Evolutionary conservation across 2,888 invertebrate species (phyloP).

Genomic region (Sipha maydis): DNA sequence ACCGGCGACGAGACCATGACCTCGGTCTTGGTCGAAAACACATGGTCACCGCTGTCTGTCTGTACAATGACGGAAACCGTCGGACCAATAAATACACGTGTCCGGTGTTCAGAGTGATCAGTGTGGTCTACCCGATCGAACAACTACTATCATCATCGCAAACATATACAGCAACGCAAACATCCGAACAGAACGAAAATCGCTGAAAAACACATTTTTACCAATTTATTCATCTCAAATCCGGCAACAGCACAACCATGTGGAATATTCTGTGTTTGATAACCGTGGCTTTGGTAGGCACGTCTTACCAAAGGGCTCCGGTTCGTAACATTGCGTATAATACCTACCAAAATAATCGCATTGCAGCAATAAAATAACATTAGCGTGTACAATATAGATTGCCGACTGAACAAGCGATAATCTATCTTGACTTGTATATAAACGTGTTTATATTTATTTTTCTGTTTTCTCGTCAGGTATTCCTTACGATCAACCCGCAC

Average conservation of each 20-base stretch:
- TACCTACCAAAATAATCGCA: too few relatives aligned
- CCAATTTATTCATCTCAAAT: neutral
- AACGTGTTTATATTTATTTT: neutral
- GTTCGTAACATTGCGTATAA: neutral
- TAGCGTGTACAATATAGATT: neutral
- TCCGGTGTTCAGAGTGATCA: conserved; percentile 29
- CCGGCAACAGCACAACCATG: neutral
- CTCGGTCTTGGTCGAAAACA: conserved; percentile 5
- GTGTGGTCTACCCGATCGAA: neutral
- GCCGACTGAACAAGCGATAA: neutral
- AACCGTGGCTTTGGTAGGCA: neutral
- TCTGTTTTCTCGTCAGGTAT: conserved; percentile 10
- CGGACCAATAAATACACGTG: conserved; percentile 42
- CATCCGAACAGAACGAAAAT: neutral
- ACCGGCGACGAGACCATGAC: conserved; percentile 32
- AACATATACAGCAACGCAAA: neutral
- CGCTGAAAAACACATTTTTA: neutral
- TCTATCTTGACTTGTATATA: neutral
- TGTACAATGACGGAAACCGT: neutral
- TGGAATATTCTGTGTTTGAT: neutral
- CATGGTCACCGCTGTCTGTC: neutral
- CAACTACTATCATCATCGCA: neutral
- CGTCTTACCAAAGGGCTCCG: conserved; percentile 20
- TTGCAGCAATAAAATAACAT: neutral
- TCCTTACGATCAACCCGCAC: neutral